phyloP scores from a whole-genome alignment of 2,113 vertebrate species.

The Dasyurus viverrinus region DNA sequence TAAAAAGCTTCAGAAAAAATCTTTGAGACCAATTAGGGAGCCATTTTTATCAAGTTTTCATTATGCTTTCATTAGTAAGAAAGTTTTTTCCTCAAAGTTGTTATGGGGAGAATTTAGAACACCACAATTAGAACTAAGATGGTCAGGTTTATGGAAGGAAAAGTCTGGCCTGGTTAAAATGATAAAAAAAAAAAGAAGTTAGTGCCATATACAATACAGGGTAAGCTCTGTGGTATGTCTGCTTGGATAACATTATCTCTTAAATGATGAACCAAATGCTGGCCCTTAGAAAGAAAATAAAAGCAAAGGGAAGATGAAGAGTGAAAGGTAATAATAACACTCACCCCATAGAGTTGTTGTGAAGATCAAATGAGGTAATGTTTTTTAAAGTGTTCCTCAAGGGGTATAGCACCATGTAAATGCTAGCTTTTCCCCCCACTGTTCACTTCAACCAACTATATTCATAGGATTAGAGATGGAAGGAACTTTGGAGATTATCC shows the following conservation, averaged over 20 bases:
- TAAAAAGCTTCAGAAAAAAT: not conserved
- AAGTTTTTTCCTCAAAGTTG: not conserved
- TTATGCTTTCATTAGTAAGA: not conserved
- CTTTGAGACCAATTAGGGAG: not conserved
- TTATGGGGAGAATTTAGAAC: not conserved
- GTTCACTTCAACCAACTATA: not conserved
- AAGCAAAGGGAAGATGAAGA: constrained; percentile 10
- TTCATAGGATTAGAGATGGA: not conserved
- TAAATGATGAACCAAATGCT: not conserved
- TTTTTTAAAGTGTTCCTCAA: not conserved
- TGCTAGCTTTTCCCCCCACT: not conserved
- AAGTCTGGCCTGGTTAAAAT: not conserved
- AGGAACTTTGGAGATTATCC: not conserved
- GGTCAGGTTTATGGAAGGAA: not conserved
- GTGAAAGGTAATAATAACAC: not conserved
- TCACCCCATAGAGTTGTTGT: not conserved
- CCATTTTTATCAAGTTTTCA: not conserved
- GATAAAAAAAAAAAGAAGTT: not conserved
- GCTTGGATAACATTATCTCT: not conserved
- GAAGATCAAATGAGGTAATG: not conserved
- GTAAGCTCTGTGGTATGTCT: not conserved
- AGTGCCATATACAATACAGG: not conserved
- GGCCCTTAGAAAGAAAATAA: constrained; percentile 26
- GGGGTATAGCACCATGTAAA: not conserved
- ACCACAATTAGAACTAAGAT: not conserved